A percentile compares a stretch with the other conserved stretches of the same genome.
phyloP scores from a whole-genome alignment of 1,140 invertebrate genomes.

The Drosophila ambigua region DNA sequence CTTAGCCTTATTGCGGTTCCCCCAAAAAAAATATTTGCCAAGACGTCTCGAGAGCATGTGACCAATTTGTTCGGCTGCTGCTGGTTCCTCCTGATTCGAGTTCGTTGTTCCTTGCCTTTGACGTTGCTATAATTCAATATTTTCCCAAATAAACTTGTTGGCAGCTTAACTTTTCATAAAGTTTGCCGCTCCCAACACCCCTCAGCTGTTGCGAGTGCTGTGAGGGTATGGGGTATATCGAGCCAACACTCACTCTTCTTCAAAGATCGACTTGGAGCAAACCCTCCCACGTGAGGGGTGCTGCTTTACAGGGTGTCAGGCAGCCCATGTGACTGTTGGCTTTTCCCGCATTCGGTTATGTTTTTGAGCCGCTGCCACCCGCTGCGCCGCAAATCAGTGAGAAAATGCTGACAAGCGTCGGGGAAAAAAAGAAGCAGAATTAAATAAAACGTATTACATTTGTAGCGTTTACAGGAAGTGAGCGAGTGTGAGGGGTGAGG shows the following conservation, averaged over 20 bases:
- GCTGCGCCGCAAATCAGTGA: conserved; percentile 71
- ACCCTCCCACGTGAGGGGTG: not conserved
- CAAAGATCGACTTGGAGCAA: too few relatives aligned
- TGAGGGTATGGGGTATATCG: not conserved
- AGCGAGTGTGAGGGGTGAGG: conserved; percentile 14
- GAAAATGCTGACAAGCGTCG: conserved; percentile 76
- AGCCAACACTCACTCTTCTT: too few relatives aligned
- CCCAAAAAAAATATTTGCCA: conserved; percentile 40
- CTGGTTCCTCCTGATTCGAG: not conserved
- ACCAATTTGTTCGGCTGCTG: conserved; percentile 66
- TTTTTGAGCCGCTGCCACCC: conserved; percentile 56
- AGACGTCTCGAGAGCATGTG: conserved; percentile 71
- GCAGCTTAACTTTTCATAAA: conserved; percentile 80
- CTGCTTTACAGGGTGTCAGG: conserved; percentile 25
- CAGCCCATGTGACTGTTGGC: not conserved
- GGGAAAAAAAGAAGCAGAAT: conserved; percentile 41
- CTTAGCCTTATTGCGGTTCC: conserved; percentile 41
- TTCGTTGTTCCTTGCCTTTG: conserved; percentile 52
- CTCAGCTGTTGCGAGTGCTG: conserved; percentile 3
- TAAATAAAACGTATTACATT: conserved; percentile 82
- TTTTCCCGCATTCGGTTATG: conserved; percentile 36
- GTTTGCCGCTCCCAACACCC: conserved; percentile 45
- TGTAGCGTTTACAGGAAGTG: conserved; percentile 71
- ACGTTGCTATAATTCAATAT: conserved; percentile 81
- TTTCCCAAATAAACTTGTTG: conserved; percentile 81